Evolutionary conservation across 2,797 vertebrate species (phyloP), one percentile per base, ranked within the genome.

Genomic region (Malurus splendens): DNA sequence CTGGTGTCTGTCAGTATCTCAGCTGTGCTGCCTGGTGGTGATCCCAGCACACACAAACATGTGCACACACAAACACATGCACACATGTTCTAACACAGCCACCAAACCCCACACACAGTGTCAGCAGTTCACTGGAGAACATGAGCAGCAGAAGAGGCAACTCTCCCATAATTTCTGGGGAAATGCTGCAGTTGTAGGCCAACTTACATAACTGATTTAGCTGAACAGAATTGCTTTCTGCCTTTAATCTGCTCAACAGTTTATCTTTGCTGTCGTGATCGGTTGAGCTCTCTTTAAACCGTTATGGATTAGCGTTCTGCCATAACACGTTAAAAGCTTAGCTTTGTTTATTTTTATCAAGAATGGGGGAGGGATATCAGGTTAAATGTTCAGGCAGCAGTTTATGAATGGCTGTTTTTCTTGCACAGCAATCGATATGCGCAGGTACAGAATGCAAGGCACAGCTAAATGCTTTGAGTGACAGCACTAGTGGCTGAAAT

Each of bases 181-280:
- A 90, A 90, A 77, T 39, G 42, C 45, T 78, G 33, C 61, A 81
- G 68, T 47, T 74, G 60, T 27, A 68, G 91, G 92, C 86, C 90
- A 91, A 68, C 83, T 96, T 96, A 95, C 33, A n/a, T 93, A 96
- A 96, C 91, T 70, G 92, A 67, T 79, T 95, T 75, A 85, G 83
- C 62, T 48, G 59, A 83, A 62, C 79, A 91, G 89, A 94, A 94
- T 87, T 95, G 88, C 93, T 95, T 85, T 93, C 93, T 94, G 92
- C 79, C 81, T 94, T 79, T 96, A 96, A 96, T 95, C 96, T 95
- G 90, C 95, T 96, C 94, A 95, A 57, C 91, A 82, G 90, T 95
- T 94, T 94, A 95, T 96, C 94, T 95, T 55, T 86, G 92, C 90
- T 87, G 90, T 30, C 44, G 42, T 90, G 92, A 90, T 83, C 64